phyloP scores from a whole-genome alignment of 2,113 vertebrate genomes.

The Ifrita kowaldi region DNA sequence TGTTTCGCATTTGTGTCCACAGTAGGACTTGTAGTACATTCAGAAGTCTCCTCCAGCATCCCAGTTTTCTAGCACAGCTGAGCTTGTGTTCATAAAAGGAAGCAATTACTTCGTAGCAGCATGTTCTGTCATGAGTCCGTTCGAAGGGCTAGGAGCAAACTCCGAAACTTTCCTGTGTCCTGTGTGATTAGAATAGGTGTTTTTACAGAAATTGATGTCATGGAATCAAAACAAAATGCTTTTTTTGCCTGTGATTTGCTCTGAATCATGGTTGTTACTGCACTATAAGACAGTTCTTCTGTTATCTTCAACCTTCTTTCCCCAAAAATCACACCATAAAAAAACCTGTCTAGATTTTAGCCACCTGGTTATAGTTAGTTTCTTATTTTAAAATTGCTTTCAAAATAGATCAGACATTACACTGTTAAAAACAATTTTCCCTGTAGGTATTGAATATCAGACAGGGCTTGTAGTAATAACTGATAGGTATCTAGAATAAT shows the following conservation, averaged over 20 bases:
- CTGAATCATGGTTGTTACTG: not conserved
- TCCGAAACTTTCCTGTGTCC: not conserved
- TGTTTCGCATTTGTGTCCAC: not conserved
- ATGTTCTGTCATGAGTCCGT: not conserved
- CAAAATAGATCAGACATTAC: conserved; percentile 79
- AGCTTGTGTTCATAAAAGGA: not conserved
- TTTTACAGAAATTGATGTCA: not conserved
- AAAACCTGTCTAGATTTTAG: conserved; percentile 63
- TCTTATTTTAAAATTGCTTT: conserved; percentile 78
- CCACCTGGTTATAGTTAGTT: conserved; percentile 80
- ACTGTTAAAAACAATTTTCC: conserved; percentile 80
- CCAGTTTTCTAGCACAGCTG: not conserved
- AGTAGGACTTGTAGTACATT: not conserved
- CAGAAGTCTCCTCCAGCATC: not conserved
- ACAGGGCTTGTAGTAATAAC: conserved; percentile 79
- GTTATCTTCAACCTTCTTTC: not conserved
- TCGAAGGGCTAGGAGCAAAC: not conserved
- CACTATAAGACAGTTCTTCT: not conserved
- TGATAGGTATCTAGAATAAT: conserved; percentile 82
- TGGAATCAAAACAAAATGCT: conserved; percentile 1
- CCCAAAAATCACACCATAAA: not conserved
- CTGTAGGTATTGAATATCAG: conserved; percentile 80
- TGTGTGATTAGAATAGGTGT: not conserved
- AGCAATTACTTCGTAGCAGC: not conserved
- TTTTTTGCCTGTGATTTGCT: not conserved